Evolutionary conservation across 2,888 invertebrate species (phyloP), one percentile per base, ranked within the genome.

Genomic region (Zelleria hepariella): DNA sequence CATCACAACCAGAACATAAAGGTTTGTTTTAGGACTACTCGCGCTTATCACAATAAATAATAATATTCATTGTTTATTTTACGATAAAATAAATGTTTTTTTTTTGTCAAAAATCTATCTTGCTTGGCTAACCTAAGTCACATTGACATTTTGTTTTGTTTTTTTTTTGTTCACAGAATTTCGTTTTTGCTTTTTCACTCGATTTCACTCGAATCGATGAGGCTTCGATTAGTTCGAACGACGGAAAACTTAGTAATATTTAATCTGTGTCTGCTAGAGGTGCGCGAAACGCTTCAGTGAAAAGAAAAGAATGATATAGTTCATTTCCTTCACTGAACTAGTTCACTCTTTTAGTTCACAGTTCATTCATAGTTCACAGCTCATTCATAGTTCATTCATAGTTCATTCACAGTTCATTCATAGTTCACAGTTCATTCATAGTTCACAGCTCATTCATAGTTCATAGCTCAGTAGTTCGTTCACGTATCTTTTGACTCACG

Each of bases 1-100:
- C 83, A 84, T 87, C 82, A 86, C 86, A 86, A 85, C 79, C 74
- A 67, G 62, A 64, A 63, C 60, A 66, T n/a, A n/a, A 10, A 49
- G 18, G 20, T 49, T 49, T 49, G 6, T 20, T 48, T 48, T 48
- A 48, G n/a, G 10, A 48, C 32, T 8, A 32, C 10, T 32, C 2
- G 18, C 48, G n/a, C 5, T 48, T 32, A 32, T n/a, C 3, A 32
- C 2, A 32, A 10, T 2, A 32, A 32, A 32, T 42, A 42, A 42
- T 42, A 10, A 42, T 15, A 42, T 15, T 42, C 32, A 42, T 42
- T 15, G 4, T 42, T 32, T 5, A 42, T 10, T 42, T 15, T 15
- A 42, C 32, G 1, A 15, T 15, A 15, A 10, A 42, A 42, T 42
- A 42, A 15, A 10, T 15, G 10, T 2, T 15, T 10, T 42, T 15